These are phyloP conservation scores for Nephrotoma appendiculata DNA, from an alignment of 2,888 invertebrate species.

Conservation along the genomic window DNA sequence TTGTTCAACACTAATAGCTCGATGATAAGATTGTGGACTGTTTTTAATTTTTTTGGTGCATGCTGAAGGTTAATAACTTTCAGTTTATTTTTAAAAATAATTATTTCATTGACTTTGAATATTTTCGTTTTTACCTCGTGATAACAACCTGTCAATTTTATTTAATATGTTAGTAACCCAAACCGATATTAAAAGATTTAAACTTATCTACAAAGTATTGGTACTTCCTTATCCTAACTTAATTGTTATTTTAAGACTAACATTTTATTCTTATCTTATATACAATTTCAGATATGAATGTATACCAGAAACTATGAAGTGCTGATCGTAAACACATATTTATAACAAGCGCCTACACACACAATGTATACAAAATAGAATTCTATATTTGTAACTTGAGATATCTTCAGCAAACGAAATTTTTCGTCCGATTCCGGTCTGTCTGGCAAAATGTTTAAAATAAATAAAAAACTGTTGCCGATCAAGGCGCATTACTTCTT, in stretches of 20 bases:
- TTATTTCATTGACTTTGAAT: not conserved
- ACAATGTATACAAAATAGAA: not conserved
- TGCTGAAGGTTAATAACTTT: not conserved
- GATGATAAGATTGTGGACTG: not conserved
- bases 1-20: not conserved
- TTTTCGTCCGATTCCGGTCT: not conserved
- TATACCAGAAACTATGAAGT: not conserved
- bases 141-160: not conserved
- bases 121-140: not conserved
- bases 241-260: not conserved
- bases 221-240: not conserved
- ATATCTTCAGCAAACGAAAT: too few relatives aligned
- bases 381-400: too few relatives aligned
- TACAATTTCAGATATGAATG: not conserved
- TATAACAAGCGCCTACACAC: not conserved
- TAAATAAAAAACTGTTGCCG: constrained; percentile 56
- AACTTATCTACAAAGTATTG: not conserved
- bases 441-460: constrained; percentile 35
- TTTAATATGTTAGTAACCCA: not conserved
- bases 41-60: not conserved
- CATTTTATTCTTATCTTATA: not conserved
- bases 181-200: not conserved
- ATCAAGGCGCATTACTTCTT: constrained; percentile 80
- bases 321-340: not conserved
- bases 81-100: not conserved